Evolutionary conservation across 2,888 invertebrate genomes (phyloP).

Genomic region (Drymonia ruficornis): DNA sequence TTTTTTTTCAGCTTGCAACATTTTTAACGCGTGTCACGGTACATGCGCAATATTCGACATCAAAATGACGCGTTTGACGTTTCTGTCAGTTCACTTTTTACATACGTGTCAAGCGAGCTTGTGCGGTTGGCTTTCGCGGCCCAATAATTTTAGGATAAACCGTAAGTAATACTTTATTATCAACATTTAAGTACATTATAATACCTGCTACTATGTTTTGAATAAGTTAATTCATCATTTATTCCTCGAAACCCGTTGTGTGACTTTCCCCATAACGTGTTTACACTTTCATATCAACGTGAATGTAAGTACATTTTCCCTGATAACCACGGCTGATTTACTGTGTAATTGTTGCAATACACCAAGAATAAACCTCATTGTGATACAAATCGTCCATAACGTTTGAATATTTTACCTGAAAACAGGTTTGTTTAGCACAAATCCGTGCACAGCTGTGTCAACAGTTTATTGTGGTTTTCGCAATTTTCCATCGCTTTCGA

Average conservation of each 20-base stretch:
- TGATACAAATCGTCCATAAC: conserved; percentile 21
- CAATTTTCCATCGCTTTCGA: conserved; percentile 22
- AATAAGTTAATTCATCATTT: conserved; percentile 5
- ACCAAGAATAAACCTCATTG: conserved; percentile 25
- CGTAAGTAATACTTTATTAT: conserved; percentile 67
- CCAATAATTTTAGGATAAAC: conserved; percentile 76
- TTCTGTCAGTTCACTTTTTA: conserved; percentile 73
- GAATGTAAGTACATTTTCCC: conserved; percentile 37
- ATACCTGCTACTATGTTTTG: conserved; percentile 14
- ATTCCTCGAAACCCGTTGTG: neutral
- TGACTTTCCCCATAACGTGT: conserved; percentile 17
- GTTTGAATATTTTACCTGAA: conserved; percentile 9
- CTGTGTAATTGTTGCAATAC: conserved; percentile 41
- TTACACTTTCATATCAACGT: conserved; percentile 34
- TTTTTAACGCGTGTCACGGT: conserved; percentile 54
- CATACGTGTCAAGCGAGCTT: conserved; percentile 80
- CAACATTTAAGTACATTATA: conserved; percentile 14
- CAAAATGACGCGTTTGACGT: conserved; percentile 62
- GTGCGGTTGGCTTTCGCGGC: conserved; percentile 74
- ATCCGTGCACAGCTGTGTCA: conserved; percentile 37
- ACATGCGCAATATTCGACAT: conserved; percentile 40
- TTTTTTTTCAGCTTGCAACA: conserved; percentile 35
- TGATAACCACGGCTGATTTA: conserved; percentile 45
- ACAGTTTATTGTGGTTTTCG: conserved; percentile 26
- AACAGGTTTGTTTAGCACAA: conserved; percentile 16